phyloP scores from a whole-genome alignment of 2,797 vertebrate species.

The Trachops cirrhosus region DNA sequence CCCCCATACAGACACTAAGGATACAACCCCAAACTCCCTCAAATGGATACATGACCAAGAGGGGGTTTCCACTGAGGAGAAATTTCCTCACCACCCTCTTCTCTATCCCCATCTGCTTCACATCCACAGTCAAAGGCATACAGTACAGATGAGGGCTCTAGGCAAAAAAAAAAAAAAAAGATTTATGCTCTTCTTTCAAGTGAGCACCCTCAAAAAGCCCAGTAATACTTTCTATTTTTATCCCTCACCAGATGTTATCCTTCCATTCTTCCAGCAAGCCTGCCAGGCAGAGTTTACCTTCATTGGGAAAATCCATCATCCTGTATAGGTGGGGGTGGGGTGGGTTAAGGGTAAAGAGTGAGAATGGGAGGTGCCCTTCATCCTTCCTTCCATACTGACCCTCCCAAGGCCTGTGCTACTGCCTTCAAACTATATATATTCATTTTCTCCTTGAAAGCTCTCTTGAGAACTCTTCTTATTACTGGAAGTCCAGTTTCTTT shows the following conservation, averaged over 20 bases:
- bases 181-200: conserved; percentile 75
- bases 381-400: not conserved
- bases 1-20: not conserved
- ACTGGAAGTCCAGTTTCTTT: not conserved
- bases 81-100: not conserved
- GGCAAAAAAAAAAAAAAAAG: conserved; percentile 46
- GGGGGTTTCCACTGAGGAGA: conserved; percentile 65
- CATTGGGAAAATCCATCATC: not conserved
- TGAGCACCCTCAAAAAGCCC: conserved; percentile 58
- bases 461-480: not conserved
- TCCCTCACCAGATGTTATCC: conserved; percentile 60
- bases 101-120: conserved; percentile 32
- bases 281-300: conserved; percentile 8
- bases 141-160: conserved; percentile 58
- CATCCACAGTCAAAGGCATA: conserved; percentile 15
- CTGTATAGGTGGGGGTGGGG: not conserved
- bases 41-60: not conserved
- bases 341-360: not conserved
- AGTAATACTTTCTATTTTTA: conserved; percentile 65
- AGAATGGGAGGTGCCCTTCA: no score
- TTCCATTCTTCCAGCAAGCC: conserved; percentile 17
- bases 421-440: not conserved
- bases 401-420: not conserved
- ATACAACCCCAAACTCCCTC: not conserved
- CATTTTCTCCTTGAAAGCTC: not conserved